A percentile compares a stretch with the other conserved stretches of the same genome.
Evolutionary conservation across 1,140 invertebrate species (phyloP).

Genomic region (Neoseiulus cucumeris): DNA sequence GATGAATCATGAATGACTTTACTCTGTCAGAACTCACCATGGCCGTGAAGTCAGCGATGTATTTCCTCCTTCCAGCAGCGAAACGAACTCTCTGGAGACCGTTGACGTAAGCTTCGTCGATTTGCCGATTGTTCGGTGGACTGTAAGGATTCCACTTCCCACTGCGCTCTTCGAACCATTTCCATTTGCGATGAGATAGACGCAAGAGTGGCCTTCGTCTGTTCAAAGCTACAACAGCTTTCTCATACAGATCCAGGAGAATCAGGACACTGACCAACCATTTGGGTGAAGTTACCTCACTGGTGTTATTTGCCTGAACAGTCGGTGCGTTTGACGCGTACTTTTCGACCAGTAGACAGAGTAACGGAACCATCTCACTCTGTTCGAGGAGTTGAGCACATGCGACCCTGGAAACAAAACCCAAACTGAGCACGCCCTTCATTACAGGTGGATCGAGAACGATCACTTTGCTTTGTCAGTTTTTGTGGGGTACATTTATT

Average conservation of each 20-base stretch:
- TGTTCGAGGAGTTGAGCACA: slow-evolving; percentile 1
- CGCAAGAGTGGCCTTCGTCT: slow-evolving; percentile 47
- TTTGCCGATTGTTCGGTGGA: slow-evolving; percentile 48
- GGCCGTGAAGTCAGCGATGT: slow-evolving; percentile 54
- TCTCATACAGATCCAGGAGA: slow-evolving; percentile 58
- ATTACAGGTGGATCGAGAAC: too few species aligned
- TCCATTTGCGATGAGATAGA: slow-evolving; percentile 36
- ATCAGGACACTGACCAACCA: slow-evolving; percentile 59
- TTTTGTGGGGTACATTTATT: too few species aligned
- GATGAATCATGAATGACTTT: too few species aligned
- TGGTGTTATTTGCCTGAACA: slow-evolving; percentile 12
- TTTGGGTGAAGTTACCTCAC: slow-evolving; percentile 37
- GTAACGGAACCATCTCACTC: neutral
- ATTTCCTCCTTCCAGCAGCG: slow-evolving; percentile 48
- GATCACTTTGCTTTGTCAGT: too few species aligned
- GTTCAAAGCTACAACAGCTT: slow-evolving; percentile 46
- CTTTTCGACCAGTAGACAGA: neutral
- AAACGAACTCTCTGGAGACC: slow-evolving; percentile 52
- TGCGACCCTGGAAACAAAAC: neutral
- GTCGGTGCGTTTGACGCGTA: neutral
- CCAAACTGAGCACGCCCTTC: too few species aligned
- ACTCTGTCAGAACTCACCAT: slow-evolving; percentile 39
- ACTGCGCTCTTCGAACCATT: slow-evolving; percentile 62
- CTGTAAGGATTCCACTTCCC: slow-evolving; percentile 62
- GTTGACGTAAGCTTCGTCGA: slow-evolving; percentile 59